These are phyloP conservation scores for Scrobipalpa costella DNA, from an alignment of 2,888 invertebrate species.

Conservation along the genomic window DNA sequence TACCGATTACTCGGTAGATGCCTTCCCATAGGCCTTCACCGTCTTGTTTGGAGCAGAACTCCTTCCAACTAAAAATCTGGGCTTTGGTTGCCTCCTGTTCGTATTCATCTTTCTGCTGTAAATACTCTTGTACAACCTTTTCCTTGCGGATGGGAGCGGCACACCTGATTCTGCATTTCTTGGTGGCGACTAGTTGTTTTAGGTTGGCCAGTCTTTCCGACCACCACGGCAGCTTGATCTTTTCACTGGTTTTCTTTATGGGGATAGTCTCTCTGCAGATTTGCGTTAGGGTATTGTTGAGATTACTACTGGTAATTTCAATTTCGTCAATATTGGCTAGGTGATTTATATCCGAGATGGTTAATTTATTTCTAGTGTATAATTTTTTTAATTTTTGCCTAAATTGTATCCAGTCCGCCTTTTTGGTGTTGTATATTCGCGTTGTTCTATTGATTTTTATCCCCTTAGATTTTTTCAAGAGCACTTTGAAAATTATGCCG, in stretches of 20 bases:
- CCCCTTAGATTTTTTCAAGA: background rate
- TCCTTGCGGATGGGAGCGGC: conserved; percentile 28
- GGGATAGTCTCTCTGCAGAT: background rate
- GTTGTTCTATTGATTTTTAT: background rate
- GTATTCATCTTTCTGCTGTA: conserved; percentile 26
- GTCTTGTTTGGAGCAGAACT: conserved; percentile 29
- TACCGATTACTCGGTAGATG: conserved; percentile 23
- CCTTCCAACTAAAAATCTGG: conserved; percentile 27
- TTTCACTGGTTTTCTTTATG: background rate
- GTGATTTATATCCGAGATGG: background rate
- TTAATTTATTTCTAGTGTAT: too few species aligned
- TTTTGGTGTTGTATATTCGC: conserved; percentile 12
- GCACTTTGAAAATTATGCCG: background rate
- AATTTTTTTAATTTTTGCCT: conserved; percentile 3
- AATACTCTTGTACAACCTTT: conserved; percentile 25
- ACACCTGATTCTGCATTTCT: conserved; percentile 9
- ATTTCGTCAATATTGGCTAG: background rate
- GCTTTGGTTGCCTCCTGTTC: conserved; percentile 2
- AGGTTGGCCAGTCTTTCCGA: background rate
- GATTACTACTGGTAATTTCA: background rate
- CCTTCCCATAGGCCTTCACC: conserved; percentile 31
- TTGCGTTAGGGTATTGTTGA: background rate
- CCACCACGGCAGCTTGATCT: conserved; percentile 17
- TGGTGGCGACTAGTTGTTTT: conserved; percentile 8
- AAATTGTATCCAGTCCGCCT: conserved; percentile 9